A percentile compares a stretch with the other conserved stretches of the same genome.
phyloP scores from a whole-genome alignment of 2,113 vertebrate genomes.

The Hylia prasina region DNA sequence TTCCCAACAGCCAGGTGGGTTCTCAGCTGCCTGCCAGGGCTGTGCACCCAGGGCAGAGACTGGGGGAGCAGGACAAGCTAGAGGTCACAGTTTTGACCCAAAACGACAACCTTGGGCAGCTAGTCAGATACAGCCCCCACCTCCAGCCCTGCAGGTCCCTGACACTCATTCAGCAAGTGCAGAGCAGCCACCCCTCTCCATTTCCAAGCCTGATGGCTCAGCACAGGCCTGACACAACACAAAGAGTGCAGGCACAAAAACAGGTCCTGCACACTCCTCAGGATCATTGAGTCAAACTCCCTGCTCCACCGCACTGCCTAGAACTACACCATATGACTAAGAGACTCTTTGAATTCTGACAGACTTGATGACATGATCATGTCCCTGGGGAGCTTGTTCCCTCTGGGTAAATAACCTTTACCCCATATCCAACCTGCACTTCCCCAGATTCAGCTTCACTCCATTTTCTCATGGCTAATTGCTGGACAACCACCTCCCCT shows the following conservation, averaged over 20 bases:
- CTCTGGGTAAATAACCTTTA: not conserved
- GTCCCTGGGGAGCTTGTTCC: not conserved
- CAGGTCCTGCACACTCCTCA: not conserved
- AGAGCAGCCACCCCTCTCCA: not conserved
- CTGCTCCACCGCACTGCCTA: not conserved
- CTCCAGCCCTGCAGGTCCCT: not conserved
- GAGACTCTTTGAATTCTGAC: not conserved
- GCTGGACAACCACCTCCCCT: not conserved
- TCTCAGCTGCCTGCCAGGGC: not conserved
- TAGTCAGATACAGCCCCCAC: not conserved
- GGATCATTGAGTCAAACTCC: not conserved
- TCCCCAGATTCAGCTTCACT: not conserved
- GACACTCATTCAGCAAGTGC: fast-evolving
- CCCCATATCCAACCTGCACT: not conserved
- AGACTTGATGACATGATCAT: not conserved
- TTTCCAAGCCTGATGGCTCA: not conserved
- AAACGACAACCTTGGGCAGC: not conserved
- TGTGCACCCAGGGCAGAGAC: not conserved
- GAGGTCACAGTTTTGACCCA: not conserved
- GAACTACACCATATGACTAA: not conserved
- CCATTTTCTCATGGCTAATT: not conserved
- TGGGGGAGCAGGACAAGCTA: not conserved
- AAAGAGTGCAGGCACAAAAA: fast-evolving
- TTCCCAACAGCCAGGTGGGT: fast-evolving
- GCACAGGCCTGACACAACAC: no score